Base-by-base conservation (phyloP, 2,888 invertebrate species). In the Tachystola acroxantha region DNA sequence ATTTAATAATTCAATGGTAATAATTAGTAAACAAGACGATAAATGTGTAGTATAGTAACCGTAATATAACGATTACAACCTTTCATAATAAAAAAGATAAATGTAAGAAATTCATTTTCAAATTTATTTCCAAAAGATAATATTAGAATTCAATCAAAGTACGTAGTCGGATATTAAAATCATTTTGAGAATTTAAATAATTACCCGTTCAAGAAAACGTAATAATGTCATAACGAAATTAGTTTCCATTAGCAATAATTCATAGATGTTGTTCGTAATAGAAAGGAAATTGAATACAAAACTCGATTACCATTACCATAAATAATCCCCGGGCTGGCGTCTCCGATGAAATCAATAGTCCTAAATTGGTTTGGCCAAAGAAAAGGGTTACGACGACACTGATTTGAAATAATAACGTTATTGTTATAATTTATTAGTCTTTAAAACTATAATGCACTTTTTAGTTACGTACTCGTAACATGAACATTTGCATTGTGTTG, bases 281-380 rank as follows among this genome's bases (percentile, higher is more conserved):
- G 64, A 66, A 62, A 64, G 76, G 74, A 75, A 73, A 75, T 75
- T 71, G 71, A 63, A 70, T 53, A 66, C 70, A 64, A 63, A 72
- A 68, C 64, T 73, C 69, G 55, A 70, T 74, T 66, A 68, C 59
- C 64, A 64, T 71, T 65, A 67, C 60, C 64, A 64, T 71, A 64
- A 70, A 68, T 65, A 65, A 64, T 63, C 51, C 55, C 47, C 51
- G 45, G 47, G 48, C 46, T 46, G 46, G 49, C 51, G 46, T 45
- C 53, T 58, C 37, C 53, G 46, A 56, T 55, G 56, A 51, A 63
- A 58, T 57, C 65, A 64, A 62, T 60, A 56, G 52, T 40, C 46
- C 53, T 52, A 49, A 57, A 62, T 57, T 57, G 49, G 63, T 63
- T 63, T 53, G 50, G 28, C 39, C 36, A 43, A 27, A 39, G 40